phyloP scores from a whole-genome alignment of 2,888 invertebrate genomes.

The Lasioglossum oenotherae region DNA sequence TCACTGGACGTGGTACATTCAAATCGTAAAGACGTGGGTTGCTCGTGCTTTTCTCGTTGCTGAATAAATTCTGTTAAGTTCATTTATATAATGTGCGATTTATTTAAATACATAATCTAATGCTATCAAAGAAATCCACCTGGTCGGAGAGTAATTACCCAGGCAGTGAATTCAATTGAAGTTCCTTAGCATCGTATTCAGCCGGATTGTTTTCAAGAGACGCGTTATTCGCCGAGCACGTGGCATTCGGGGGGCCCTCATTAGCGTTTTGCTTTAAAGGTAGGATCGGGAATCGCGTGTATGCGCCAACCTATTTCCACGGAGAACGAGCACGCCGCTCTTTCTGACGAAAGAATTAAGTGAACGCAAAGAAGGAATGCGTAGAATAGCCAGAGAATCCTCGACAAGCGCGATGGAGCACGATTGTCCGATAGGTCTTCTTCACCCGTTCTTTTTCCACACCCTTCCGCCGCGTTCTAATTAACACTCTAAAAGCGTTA shows the following conservation, averaged over 20 bases:
- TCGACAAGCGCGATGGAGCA: conserved; percentile 30
- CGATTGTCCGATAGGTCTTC: conserved; percentile 32
- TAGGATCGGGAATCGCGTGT: conserved; percentile 22
- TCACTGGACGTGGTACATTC: no score
- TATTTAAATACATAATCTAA: no score
- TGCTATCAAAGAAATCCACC: not conserved
- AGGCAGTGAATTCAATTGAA: not conserved
- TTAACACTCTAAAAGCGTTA: conserved; percentile 23
- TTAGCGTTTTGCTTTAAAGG: conserved; percentile 45
- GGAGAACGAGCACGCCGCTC: conserved; percentile 35
- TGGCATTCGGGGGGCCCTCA: conserved; percentile 33
- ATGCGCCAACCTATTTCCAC: conserved; percentile 54
- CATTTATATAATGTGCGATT: no score
- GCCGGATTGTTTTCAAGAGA: not conserved
- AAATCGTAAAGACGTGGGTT: no score
- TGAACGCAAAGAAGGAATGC: conserved; percentile 37
- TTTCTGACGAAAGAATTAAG: conserved; percentile 40
- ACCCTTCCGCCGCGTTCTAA: conserved; percentile 8
- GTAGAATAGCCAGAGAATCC: conserved; percentile 50
- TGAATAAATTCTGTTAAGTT: no score
- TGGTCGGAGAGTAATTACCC: not conserved
- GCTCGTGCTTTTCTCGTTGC: no score
- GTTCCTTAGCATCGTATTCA: not conserved
- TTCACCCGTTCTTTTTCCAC: not conserved
- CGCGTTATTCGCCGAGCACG: conserved; percentile 3